Conservation (phyloP, 1,140 invertebrate species). For the Drosophila equinoxialis region DNA sequence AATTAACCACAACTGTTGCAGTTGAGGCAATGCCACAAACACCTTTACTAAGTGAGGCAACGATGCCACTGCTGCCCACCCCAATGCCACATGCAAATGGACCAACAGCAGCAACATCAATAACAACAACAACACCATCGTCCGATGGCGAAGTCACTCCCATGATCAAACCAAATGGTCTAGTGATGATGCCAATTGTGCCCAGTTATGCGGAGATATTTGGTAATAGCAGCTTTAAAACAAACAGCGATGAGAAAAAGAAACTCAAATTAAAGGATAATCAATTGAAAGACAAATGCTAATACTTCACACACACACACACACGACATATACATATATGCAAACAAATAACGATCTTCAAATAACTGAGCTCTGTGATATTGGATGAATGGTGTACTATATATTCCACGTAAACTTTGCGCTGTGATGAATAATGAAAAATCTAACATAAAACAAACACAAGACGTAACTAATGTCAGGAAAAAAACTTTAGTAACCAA, state of each 20-base stretch:
- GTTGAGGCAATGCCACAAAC: slow-evolving; percentile 29
- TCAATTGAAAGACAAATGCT: slow-evolving; percentile 53
- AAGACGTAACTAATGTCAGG: slow-evolving; percentile 36
- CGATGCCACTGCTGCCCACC: slow-evolving; percentile 53
- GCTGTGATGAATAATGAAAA: slow-evolving; percentile 62
- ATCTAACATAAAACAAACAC: slow-evolving; percentile 1
- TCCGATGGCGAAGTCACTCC: slow-evolving; percentile 54
- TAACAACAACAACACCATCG: slow-evolving; percentile 17
- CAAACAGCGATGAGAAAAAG: slow-evolving; percentile 61
- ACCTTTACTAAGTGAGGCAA: slow-evolving; percentile 48
- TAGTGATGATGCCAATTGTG: slow-evolving; percentile 61
- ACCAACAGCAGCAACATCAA: slow-evolving; percentile 27
- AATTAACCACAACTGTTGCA: slow-evolving; percentile 19
- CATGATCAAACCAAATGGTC: slow-evolving; percentile 55
- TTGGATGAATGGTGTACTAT: slow-evolving; percentile 45
- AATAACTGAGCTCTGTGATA: slow-evolving; percentile 71
- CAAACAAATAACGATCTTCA: slow-evolving; percentile 16
- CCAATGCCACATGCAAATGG: slow-evolving; percentile 24
- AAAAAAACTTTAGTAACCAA: slow-evolving; percentile 3
- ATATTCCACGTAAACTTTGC: slow-evolving; percentile 57
- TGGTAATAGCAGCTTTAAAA: slow-evolving; percentile 57
- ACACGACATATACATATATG: neutral
- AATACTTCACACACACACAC: neutral
- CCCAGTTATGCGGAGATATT: slow-evolving; percentile 73
- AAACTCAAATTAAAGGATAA: slow-evolving; percentile 50